Evolutionary conservation across 2,113 vertebrate species (phyloP).

Genomic region (Chloropsis cyanopogon): DNA sequence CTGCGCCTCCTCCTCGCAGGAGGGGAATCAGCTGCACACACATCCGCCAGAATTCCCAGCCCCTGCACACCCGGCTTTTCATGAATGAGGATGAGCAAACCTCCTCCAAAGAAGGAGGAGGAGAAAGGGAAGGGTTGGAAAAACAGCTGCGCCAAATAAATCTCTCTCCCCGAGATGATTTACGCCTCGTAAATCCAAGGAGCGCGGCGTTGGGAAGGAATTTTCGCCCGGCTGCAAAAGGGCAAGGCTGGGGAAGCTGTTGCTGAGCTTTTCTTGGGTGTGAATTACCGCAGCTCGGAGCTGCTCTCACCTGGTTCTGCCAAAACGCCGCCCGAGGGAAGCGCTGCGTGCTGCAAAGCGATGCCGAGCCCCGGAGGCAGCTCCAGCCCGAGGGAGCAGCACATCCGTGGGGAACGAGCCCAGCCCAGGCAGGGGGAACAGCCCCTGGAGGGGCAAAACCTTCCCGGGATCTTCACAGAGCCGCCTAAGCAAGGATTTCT

Average conservation of each 20-base stretch:
- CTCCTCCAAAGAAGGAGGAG: too few species aligned
- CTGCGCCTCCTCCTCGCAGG: not conserved
- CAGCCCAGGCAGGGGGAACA: not conserved
- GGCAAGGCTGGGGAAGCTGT: not conserved
- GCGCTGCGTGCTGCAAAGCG: fast-evolving
- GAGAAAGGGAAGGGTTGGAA: not conserved
- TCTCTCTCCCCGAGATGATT: not conserved
- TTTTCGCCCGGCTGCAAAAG: not conserved
- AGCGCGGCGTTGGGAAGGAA: fast-evolving
- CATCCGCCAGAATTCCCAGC: not conserved
- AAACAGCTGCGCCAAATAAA: not conserved
- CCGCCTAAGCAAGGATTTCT: not conserved
- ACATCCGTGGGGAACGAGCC: fast-evolving
- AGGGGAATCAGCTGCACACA: not conserved
- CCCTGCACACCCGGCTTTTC: not conserved
- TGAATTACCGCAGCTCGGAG: not conserved
- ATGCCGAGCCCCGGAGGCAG: fast-evolving
- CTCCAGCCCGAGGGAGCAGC: not conserved
- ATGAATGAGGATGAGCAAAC: not conserved
- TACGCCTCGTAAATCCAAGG: not conserved
- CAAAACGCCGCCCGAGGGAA: not conserved
- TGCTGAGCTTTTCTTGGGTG: not conserved
- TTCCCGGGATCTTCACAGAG: fast-evolving
- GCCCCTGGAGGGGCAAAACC: fast-evolving
- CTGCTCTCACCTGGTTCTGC: not conserved